Evolutionary conservation across 1,140 invertebrate genomes (phyloP), one percentile per base, ranked within the genome.

Genomic region (Asobara japonica): DNA sequence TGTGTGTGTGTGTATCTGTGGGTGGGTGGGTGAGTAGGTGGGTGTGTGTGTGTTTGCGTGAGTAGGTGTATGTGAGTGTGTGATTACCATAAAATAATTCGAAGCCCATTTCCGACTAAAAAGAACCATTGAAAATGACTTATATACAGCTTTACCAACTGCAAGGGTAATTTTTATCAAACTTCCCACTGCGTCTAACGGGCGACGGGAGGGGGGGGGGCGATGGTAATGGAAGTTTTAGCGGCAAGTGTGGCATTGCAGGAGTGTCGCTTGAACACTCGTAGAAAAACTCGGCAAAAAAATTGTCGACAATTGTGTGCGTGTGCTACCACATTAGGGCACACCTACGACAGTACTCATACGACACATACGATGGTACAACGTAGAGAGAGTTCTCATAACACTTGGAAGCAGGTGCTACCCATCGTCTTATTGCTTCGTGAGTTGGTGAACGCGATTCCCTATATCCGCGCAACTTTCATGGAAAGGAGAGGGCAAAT

Each of bases 361-460:
- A 73, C 75, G 76, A 69, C 72, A 73, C 66, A 75, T 70, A 79
- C 74, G 74, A 76, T 77, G 73, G 77, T 70, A 76, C 72, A 78
- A 80, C 76, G 75, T 74, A n/a, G n/a, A 74, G 66, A 76, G 77
- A 82, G 79, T 77, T 82, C 82, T 83, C 80, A 84, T 85, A 85
- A 86, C 83, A 84, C 81, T 86, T 85, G 79, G 78, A 76, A 82
- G 78, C 84, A 86, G 84, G 80, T 84, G 83, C 76, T 62, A 65
- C 70, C 51, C 80, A 73, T 77, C 76, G 75, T 81, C 78, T 85
- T 85, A 85, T 85, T 86, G 82, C 81, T 72, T 76, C 72, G 68
- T 73, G 76, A 79, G 76, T 78, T 77, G 73, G 75, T 76, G 74
- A 76, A 79, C 74, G 76, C 76, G 74, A 78, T 77, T 73, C 13